A percentile compares a stretch with the other conserved stretches of the same genome.
These are phyloP conservation scores for Tipula lateralis DNA, from an alignment of 2,888 invertebrate species.

Conservation along the genomic window DNA sequence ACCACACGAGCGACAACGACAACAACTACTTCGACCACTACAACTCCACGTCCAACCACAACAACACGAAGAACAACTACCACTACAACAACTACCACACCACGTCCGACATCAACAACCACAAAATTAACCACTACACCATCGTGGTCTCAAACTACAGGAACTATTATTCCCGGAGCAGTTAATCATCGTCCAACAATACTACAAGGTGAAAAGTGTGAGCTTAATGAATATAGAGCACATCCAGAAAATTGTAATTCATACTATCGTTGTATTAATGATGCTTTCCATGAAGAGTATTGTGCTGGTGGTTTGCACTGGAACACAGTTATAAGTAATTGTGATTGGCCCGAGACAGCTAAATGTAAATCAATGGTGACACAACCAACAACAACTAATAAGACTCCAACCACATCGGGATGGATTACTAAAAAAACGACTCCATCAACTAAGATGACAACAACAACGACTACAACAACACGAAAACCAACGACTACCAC, in stretches of 20 bases:
- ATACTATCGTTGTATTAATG: conserved; percentile 72
- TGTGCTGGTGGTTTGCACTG: conserved; percentile 80
- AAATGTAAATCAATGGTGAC: conserved; percentile 53
- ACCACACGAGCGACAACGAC: conserved; percentile 38
- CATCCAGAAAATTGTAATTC: conserved; percentile 67
- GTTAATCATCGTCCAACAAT: conserved; percentile 49
- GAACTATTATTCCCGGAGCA: conserved; percentile 49
- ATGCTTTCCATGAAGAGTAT: conserved; percentile 63
- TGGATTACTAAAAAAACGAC: conserved; percentile 42
- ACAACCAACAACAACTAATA: not conserved
- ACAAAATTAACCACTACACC: conserved; percentile 39
- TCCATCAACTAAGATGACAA: conserved; percentile 40
- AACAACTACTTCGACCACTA: conserved; percentile 36
- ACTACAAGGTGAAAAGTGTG: conserved; percentile 42
- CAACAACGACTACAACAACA: conserved; percentile 39
- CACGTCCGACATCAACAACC: conserved; percentile 37
- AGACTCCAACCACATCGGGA: conserved; percentile 40
- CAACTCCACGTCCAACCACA: conserved; percentile 39
- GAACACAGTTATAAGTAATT: conserved; percentile 61
- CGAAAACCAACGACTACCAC: conserved; percentile 37
- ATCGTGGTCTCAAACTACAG: conserved; percentile 35
- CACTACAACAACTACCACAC: conserved; percentile 40
- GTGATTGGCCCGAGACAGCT: conserved; percentile 76
- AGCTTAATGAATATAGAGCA: conserved; percentile 54
- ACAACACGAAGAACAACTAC: conserved; percentile 36